Evolutionary conservation across 2,888 invertebrate genomes (phyloP), one percentile per base, ranked within the genome.

Genomic region (Caenorhabditis sinica): DNA sequence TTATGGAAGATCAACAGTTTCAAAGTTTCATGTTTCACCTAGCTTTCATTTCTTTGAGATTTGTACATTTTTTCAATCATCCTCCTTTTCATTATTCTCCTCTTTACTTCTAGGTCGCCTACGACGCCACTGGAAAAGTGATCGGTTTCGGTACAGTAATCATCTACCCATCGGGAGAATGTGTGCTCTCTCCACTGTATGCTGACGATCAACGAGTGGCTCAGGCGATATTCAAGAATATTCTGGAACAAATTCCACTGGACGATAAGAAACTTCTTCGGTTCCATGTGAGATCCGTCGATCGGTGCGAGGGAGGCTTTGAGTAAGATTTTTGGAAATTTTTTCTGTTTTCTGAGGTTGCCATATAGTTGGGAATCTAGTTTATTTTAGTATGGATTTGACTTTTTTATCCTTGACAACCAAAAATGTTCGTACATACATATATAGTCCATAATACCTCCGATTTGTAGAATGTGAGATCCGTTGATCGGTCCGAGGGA

Each of bases 131-230:
- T 20, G 80, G 80, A 73, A 81, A 73, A 28, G 80, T 81, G 45
- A 53, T 81, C 5, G 80, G 80, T 6, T 33, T 81, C 28, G 80
- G 80, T 11, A 60, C 65, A 6, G 45, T 73, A n/a, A 40, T 81
- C n/a, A 73, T 81, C 51, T 81, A 73, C 60, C 80, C 80, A 36
- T 81, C 80, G n/a, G 80, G 80, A 6, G 80, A 81, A 60, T 81
- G 80, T 58, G 72, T 73, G 15, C 73, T 73, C 23, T 58, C 73
- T 36, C 80, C 80, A 6, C 40, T 81, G 20, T 81, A 81, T 40
- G 80, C 80, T n/a, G 80, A 81, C 33, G 40, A 58, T 25, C 13
- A n/a, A 13, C 17, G 43, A 28, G 43, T 73, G 1, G 80, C 73
- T 60, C 80, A 81, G 49, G 80, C 73, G 30, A 81, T 81, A 17